Evolutionary conservation across 1,140 invertebrate species (phyloP).

Genomic region (Brachionus koreanus): DNA sequence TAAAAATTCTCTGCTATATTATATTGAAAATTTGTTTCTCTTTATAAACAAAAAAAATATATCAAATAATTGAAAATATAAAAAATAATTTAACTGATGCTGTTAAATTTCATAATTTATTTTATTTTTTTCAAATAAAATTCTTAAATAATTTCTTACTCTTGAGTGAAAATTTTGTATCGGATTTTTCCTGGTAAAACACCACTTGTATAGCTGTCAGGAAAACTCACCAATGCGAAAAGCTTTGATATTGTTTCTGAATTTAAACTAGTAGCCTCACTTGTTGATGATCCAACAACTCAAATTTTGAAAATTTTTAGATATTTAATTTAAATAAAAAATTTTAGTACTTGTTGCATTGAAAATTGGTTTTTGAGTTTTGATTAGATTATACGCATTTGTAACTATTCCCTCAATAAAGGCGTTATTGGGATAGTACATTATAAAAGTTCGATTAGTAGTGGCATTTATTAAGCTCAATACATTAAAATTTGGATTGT

Average conservation of each 20-base stretch:
- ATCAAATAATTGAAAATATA: background rate
- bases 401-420: constrained; percentile 12
- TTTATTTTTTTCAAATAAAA: background rate
- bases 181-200: background rate
- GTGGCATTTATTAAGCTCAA: background rate
- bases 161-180: constrained; percentile 41
- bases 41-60: background rate
- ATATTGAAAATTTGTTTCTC: constrained; percentile 36
- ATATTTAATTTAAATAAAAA: background rate
- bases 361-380: background rate
- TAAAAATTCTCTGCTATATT: constrained; percentile 34
- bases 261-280: background rate
- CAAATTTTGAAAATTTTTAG: background rate
- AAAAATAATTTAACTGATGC: no score
- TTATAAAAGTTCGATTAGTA: background rate
- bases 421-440: constrained; percentile 32
- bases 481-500: constrained; percentile 4
- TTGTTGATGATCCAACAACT: background rate
- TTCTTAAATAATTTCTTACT: background rate
- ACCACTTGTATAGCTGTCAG: background rate
- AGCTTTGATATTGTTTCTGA: constrained; percentile 13
- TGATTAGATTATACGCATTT: constrained; percentile 13
- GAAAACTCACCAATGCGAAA: constrained; percentile 21
- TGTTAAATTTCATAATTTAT: background rate
- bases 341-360: constrained; percentile 9